Evolutionary conservation across 2,888 invertebrate genomes (phyloP).

Genomic region (Norana najaformis): DNA sequence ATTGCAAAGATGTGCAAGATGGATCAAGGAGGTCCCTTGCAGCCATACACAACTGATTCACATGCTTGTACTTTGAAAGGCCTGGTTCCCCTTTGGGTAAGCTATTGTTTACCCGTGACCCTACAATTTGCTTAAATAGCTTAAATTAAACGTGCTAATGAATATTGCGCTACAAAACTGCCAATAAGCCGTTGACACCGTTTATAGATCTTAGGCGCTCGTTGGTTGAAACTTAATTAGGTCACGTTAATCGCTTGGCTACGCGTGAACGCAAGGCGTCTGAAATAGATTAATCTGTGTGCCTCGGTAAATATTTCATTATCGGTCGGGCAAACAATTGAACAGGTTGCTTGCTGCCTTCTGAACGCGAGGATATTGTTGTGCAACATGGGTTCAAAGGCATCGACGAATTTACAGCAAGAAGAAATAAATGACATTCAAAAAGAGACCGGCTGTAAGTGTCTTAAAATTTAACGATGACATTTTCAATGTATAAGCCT

Average conservation of each 20-base stretch:
- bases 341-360: neutral
- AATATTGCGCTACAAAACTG: neutral
- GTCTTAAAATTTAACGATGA: neutral
- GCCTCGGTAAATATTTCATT: slow-evolving; percentile 6
- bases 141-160: no score
- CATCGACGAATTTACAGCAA: neutral
- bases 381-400: neutral
- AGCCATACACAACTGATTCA: no score
- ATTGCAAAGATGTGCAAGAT: neutral
- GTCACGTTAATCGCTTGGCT: neutral
- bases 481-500: neutral
- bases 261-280: neutral
- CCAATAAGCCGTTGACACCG: neutral
- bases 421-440: slow-evolving; percentile 18
- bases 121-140: neutral
- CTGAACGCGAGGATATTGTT: neutral
- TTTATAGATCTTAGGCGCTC: neutral
- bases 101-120: no score
- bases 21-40: neutral
- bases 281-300: neutral
- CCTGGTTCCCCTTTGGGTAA: no score
- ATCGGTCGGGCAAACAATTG: neutral
- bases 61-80: no score
- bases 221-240: neutral
- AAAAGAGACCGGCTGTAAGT: slow-evolving; percentile 22